Conservation (phyloP, 2,888 invertebrate species). For the Labia minor region DNA sequence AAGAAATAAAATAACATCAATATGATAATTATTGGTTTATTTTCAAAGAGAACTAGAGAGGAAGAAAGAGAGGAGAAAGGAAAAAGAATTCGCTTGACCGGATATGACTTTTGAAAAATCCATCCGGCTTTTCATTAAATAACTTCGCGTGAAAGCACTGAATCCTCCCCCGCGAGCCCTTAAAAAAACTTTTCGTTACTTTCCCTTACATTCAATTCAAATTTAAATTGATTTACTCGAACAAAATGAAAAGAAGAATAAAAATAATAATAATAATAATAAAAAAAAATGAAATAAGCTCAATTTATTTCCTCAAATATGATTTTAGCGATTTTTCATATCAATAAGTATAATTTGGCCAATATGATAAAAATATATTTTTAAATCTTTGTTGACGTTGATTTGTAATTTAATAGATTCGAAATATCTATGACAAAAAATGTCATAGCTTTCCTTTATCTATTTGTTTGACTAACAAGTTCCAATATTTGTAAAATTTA, state of each 20-base stretch:
- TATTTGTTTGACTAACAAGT: too few relatives aligned
- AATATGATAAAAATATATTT: too few relatives aligned
- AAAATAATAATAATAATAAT: neutral
- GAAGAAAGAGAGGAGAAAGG: neutral
- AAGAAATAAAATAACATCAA: neutral
- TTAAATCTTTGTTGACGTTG: too few relatives aligned
- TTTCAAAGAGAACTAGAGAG: neutral
- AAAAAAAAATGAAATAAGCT: neutral
- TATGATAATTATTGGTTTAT: neutral
- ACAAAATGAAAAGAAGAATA: neutral
- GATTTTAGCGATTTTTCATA: too few relatives aligned
- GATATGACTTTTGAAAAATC: neutral
- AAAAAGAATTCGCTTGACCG: neutral
- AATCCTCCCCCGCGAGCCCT: neutral
- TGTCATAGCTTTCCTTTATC: too few relatives aligned
- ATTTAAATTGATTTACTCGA: neutral
- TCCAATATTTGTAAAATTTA: too few relatives aligned
- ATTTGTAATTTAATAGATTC: too few relatives aligned
- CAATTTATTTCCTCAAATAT: neutral
- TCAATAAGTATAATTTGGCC: too few relatives aligned
- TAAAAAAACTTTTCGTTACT: neutral
- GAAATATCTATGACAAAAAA: too few relatives aligned
- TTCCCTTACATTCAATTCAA: neutral
- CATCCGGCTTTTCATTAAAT: constrained; percentile 2
- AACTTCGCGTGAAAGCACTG: neutral